Percentiles rank a stretch among this genome's conserved stretches.
These are phyloP conservation scores for Lutjanus argentimaculatus DNA, from an alignment of 2,797 vertebrate genomes.

Conservation along the genomic window DNA sequence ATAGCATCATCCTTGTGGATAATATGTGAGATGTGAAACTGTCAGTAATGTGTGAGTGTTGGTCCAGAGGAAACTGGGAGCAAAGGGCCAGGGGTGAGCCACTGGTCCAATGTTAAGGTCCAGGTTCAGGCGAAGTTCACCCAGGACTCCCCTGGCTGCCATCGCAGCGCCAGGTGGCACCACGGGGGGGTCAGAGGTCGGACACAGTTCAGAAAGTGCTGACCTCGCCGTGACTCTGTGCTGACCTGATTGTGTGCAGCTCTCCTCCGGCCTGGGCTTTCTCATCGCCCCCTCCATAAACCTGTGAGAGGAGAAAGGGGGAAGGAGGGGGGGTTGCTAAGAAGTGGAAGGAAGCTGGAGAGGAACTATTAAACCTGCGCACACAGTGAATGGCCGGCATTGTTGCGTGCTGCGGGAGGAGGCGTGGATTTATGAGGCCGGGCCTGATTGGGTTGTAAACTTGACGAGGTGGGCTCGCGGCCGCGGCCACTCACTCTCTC, in stretches of 20 bases:
- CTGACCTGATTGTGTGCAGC: slow-evolving; percentile 77
- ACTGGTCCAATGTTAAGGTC: slow-evolving; percentile 89
- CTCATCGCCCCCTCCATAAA: slow-evolving; percentile 85
- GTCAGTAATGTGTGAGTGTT: slow-evolving; percentile 7
- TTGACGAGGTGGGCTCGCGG: slow-evolving; percentile 83
- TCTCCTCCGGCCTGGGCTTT: slow-evolving; percentile 65
- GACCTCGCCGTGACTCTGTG: slow-evolving; percentile 84
- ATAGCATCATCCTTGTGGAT: not conserved
- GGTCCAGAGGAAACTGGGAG: slow-evolving; percentile 31
- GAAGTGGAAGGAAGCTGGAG: slow-evolving; percentile 85
- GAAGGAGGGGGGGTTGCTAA: slow-evolving; percentile 76
- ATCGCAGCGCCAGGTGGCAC: slow-evolving; percentile 87
- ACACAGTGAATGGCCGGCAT: slow-evolving; percentile 88
- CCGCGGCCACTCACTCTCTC: slow-evolving; percentile 69
- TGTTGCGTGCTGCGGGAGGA: slow-evolving; percentile 90
- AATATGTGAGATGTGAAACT: slow-evolving; percentile 4
- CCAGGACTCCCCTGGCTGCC: slow-evolving; percentile 74
- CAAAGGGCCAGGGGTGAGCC: slow-evolving; percentile 57
- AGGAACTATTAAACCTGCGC: slow-evolving; percentile 83
- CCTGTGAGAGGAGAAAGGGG: slow-evolving; percentile 64
- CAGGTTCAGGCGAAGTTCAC: slow-evolving; percentile 97
- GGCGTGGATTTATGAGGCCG: slow-evolving; percentile 91
- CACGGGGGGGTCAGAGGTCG: slow-evolving; percentile 86
- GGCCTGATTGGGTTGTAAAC: slow-evolving; percentile 93
- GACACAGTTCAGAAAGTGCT: slow-evolving; percentile 89